Evolutionary conservation across 2,113 vertebrate species (phyloP).

Genomic region (Phalacrocorax aristotelis): DNA sequence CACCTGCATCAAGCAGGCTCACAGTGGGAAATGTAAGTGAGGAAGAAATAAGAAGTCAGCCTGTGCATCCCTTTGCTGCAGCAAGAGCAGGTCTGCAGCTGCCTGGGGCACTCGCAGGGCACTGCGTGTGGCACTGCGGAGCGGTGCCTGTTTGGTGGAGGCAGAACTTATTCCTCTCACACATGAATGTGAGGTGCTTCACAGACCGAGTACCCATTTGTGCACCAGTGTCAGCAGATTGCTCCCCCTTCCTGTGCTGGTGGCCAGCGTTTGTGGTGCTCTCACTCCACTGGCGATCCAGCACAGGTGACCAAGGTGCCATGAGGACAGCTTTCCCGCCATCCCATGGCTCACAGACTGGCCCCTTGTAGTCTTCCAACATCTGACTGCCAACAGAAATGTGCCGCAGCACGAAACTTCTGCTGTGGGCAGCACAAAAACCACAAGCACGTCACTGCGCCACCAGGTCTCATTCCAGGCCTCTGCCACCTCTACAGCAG

Average conservation of each 20-base stretch:
- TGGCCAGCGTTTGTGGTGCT: neutral
- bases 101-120: neutral
- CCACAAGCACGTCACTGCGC: neutral
- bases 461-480: neutral
- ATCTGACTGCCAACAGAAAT: neutral
- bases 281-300: neutral
- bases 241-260: neutral
- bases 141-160: neutral
- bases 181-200: neutral
- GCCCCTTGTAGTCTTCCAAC: neutral
- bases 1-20: neutral
- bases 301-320: neutral
- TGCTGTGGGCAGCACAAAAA: neutral
- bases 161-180: neutral
- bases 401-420: neutral
- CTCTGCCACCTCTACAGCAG: neutral
- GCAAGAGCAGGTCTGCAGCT: rapidly evolving
- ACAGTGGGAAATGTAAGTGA: neutral
- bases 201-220: neutral
- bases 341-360: neutral
- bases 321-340: neutral
- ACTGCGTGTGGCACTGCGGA: rapidly evolving
- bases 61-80: neutral
- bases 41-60: neutral
- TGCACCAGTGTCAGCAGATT: neutral